Evolutionary conservation across 2,797 vertebrate genomes (phyloP).

Genomic region (Apodemus agrarius): DNA sequence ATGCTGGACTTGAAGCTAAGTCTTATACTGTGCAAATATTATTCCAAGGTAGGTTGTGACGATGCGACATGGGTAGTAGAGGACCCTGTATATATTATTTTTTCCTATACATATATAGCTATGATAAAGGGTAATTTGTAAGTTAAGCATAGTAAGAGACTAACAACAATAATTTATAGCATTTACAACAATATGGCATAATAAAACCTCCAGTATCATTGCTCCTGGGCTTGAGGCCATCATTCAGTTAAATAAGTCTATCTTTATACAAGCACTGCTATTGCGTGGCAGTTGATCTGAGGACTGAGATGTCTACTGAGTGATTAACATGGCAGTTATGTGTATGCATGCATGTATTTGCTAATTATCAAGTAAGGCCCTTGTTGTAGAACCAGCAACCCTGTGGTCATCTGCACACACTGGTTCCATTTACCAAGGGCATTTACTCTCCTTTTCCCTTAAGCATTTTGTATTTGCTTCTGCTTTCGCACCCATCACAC

Average conservation of each 20-base stretch:
- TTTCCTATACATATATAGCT: background rate
- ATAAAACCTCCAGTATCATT: background rate
- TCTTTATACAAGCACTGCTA: background rate
- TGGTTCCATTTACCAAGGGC: background rate
- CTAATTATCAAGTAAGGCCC: background rate
- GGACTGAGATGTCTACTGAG: background rate
- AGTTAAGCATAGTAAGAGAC: background rate
- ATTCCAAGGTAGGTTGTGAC: background rate
- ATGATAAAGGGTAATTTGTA: background rate
- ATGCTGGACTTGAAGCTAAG: background rate
- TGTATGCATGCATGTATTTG: background rate
- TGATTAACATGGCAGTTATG: background rate
- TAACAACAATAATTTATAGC: background rate
- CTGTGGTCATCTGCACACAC: background rate
- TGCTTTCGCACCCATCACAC: background rate
- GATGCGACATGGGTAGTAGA: background rate
- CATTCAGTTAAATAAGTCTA: background rate
- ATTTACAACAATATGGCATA: background rate
- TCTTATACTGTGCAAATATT: constrained; percentile 12
- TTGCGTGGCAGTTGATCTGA: background rate
- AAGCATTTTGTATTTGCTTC: background rate
- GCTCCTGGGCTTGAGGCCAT: background rate
- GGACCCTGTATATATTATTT: background rate
- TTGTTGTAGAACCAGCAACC: background rate
- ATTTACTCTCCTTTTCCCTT: background rate